Percentiles rank a stretch among this genome's conserved stretches.
These are phyloP conservation scores for Holacanthus passer DNA, from an alignment of 2,113 vertebrate species.

Conservation along the genomic window DNA sequence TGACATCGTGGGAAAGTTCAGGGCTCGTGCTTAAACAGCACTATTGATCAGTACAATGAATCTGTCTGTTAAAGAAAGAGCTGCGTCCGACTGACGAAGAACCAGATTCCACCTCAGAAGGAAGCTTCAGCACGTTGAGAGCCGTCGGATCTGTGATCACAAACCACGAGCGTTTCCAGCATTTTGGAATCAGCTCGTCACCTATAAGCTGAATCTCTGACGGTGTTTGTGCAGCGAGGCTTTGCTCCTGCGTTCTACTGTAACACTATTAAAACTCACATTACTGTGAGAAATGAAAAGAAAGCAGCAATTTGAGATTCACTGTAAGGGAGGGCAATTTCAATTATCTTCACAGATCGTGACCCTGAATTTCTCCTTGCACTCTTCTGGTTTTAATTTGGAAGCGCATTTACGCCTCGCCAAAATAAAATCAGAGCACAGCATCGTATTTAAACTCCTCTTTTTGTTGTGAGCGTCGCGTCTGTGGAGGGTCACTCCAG, in stretches of 20 bases:
- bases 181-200: background rate
- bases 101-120: background rate
- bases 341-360: constrained; percentile 56
- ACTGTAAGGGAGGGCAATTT: constrained; percentile 10
- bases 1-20: background rate
- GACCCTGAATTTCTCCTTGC: constrained; percentile 41
- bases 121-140: too few species aligned
- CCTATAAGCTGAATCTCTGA: background rate
- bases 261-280: constrained; percentile 5
- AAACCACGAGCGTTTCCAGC: too few species aligned
- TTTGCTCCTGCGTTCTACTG: background rate
- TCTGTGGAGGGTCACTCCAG: constrained; percentile 5
- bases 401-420: background rate
- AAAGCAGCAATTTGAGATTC: constrained; percentile 21
- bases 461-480: background rate
- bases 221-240: background rate
- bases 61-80: too few species aligned
- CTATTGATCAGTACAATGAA: background rate
- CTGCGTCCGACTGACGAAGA: too few species aligned
- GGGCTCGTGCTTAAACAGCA: background rate
- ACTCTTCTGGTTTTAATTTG: constrained; percentile 30
- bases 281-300: background rate
- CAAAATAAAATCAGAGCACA: constrained; percentile 15
- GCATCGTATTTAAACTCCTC: background rate
- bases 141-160: background rate